phyloP scores from a whole-genome alignment of 1,140 invertebrate genomes.

The Phocides pigmalion region DNA sequence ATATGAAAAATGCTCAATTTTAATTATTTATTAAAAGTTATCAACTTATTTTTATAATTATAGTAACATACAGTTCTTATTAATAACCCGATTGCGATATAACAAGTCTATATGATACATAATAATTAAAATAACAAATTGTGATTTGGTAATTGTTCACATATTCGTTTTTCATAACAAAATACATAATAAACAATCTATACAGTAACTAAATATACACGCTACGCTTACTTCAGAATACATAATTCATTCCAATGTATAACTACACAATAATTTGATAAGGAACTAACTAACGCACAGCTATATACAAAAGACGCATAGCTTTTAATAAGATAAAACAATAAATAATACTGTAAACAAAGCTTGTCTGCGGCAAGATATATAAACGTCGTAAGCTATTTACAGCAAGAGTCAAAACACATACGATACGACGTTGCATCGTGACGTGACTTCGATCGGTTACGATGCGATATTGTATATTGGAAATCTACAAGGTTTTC shows the following conservation, averaged over 20 bases:
- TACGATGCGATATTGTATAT: too few species aligned
- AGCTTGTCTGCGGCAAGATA: constrained; percentile 48
- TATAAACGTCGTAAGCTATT: constrained; percentile 40
- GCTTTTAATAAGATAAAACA: constrained; percentile 30
- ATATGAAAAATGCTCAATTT: too few species aligned
- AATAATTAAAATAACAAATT: constrained; percentile 51
- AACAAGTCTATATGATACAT: constrained; percentile 26
- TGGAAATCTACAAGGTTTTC: too few species aligned
- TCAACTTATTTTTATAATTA: too few species aligned
- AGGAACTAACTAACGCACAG: constrained; percentile 24
- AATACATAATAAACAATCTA: constrained; percentile 11
- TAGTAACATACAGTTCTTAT: too few species aligned
- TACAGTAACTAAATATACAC: constrained; percentile 12
- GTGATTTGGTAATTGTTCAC: constrained; percentile 68
- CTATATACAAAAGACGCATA: constrained; percentile 46
- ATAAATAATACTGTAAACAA: constrained; percentile 55
- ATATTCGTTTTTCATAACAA: constrained; percentile 40
- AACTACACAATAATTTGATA: constrained; percentile 22
- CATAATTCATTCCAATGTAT: constrained; percentile 10
- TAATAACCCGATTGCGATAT: neutral
- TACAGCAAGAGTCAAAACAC: too few species aligned
- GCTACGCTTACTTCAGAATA: constrained; percentile 3
- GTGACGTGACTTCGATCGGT: too few species aligned
- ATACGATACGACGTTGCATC: too few species aligned
- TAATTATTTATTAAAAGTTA: too few species aligned